These are phyloP conservation scores for Euwallacea fornicatus DNA, from an alignment of 1,140 invertebrate genomes.

Conservation along the genomic window DNA sequence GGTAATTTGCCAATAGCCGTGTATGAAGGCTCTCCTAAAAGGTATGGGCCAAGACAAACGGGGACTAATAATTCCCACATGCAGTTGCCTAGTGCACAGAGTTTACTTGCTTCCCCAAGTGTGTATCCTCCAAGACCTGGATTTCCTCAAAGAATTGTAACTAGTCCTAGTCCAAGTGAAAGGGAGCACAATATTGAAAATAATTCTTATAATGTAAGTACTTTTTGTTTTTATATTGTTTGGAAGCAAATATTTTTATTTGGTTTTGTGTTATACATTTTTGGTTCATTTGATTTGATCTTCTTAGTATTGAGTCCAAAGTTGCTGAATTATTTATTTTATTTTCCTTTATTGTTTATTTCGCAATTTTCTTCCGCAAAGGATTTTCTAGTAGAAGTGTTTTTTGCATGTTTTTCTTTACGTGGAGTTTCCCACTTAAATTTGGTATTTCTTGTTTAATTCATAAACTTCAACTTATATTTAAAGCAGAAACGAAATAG, in stretches of 20 bases:
- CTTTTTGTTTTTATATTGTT: no score
- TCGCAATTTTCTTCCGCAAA: background rate
- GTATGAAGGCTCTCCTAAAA: constrained; percentile 86
- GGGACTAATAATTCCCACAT: constrained; percentile 52
- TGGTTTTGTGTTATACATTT: no score
- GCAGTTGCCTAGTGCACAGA: constrained; percentile 61
- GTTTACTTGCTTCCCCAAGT: constrained; percentile 64
- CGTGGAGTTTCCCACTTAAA: background rate
- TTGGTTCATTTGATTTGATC: no score
- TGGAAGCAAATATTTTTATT: no score
- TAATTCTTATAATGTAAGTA: constrained; percentile 50
- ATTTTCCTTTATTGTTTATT: background rate
- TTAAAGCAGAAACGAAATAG: constrained; percentile 31
- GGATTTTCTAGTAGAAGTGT: background rate
- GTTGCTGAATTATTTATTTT: no score
- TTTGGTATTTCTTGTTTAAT: no score
- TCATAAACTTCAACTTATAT: constrained; percentile 8
- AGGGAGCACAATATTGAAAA: constrained; percentile 50
- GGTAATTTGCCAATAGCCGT: constrained; percentile 86
- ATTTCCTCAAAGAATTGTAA: constrained; percentile 67
- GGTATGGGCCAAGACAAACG: constrained; percentile 68
- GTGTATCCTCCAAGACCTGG: constrained; percentile 70
- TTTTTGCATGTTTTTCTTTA: constrained; percentile 19
- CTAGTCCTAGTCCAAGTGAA: constrained; percentile 55
- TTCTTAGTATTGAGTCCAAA: no score